These are phyloP conservation scores for Menidia menidia DNA, from an alignment of 2,797 vertebrate genomes.

Conservation along the genomic window DNA sequence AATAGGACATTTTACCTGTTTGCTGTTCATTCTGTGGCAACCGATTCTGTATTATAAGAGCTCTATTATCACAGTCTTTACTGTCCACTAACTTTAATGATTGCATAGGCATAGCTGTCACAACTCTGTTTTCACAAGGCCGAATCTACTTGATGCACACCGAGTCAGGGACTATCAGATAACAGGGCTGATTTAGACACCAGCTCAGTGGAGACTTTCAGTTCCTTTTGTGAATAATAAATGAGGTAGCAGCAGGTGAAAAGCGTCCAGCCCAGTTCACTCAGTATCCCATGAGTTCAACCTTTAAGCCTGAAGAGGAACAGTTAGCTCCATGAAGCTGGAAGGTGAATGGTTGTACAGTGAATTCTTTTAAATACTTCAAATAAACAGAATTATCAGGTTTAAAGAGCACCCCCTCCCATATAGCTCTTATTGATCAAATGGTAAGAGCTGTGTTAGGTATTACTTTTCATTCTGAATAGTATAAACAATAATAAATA, in stretches of 20 bases:
- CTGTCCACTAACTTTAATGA: constrained; percentile 12
- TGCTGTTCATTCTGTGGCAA: constrained; percentile 5
- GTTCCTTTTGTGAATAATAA: constrained; percentile 66
- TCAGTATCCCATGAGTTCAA: constrained; percentile 43
- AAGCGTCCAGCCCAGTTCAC: constrained; percentile 19
- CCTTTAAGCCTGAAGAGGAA: constrained; percentile 11
- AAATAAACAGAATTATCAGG: background rate
- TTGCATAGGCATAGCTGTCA: constrained; percentile 20
- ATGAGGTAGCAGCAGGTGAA: constrained; percentile 34
- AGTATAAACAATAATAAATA: background rate
- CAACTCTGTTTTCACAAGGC: constrained; percentile 22
- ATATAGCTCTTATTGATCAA: too few species aligned
- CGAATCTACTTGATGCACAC: constrained; percentile 2
- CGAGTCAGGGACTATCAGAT: constrained; percentile 23
- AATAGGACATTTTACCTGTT: background rate
- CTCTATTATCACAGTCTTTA: background rate
- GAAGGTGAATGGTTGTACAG: constrained; percentile 11
- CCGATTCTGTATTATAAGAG: background rate
- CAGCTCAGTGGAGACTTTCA: constrained; percentile 44
- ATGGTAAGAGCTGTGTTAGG: background rate
- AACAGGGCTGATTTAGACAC: constrained; percentile 25
- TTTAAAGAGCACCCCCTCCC: too few species aligned
- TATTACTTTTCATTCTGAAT: background rate
- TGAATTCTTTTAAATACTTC: background rate
- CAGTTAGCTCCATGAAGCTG: constrained; percentile 5